Percentiles rank a stretch among this genome's conserved stretches.
Evolutionary conservation across 2,113 vertebrate genomes (phyloP).

Genomic region (Grammomys dolichurus): DNA sequence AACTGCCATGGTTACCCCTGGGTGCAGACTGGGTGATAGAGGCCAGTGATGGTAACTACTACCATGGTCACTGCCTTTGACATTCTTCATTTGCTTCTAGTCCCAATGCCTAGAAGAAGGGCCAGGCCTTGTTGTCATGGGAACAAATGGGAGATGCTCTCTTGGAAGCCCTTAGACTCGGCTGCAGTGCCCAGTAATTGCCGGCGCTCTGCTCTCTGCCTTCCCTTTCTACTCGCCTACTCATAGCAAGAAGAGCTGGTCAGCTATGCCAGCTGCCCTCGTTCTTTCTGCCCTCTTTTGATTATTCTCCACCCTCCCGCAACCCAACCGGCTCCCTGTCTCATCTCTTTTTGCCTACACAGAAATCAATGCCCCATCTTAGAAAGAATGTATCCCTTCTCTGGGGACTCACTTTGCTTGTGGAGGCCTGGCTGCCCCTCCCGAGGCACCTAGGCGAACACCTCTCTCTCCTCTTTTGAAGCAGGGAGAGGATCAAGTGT

Average conservation of each 20-base stretch:
- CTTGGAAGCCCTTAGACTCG: background rate
- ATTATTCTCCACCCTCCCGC: background rate
- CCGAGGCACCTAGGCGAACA: background rate
- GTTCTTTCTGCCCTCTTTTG: background rate
- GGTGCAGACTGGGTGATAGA: background rate
- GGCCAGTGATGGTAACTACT: background rate
- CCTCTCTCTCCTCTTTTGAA: background rate
- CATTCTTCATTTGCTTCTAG: background rate
- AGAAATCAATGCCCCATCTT: background rate
- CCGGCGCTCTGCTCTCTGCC: background rate
- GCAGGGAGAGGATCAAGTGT: background rate
- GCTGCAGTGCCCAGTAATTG: background rate
- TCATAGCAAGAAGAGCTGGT: background rate
- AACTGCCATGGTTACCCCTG: constrained; percentile 67
- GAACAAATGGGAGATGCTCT: constrained; percentile 9
- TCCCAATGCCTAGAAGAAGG: background rate
- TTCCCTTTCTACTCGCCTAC: background rate
- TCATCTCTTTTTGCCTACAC: background rate
- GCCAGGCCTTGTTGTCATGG: background rate
- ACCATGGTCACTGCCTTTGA: background rate
- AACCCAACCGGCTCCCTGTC: background rate
- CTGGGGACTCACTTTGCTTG: background rate
- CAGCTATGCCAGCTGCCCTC: accelerated
- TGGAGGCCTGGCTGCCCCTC: background rate
- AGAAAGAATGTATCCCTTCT: background rate